Percentiles rank a stretch among this genome's conserved stretches.
phyloP scores from a whole-genome alignment of 2,888 invertebrate species.

The Physocephala rufipes region DNA sequence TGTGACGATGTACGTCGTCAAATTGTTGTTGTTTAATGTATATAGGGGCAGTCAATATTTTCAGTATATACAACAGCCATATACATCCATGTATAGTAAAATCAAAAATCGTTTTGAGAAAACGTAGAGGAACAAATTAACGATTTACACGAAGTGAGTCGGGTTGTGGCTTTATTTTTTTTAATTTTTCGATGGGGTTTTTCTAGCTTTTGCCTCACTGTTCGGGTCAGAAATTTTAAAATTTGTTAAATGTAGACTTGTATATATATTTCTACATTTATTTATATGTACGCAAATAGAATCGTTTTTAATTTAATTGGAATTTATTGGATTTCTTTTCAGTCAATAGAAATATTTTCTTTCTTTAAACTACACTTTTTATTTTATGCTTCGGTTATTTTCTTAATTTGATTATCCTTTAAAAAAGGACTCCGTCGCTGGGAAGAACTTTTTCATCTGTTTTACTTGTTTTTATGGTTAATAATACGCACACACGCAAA shows the following conservation, averaged over 20 bases:
- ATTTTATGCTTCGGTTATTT: not conserved
- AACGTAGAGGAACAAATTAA: not conserved
- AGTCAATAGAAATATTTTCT: not conserved
- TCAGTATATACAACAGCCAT: slow-evolving; percentile 37
- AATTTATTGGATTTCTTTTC: not conserved
- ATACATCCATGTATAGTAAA: slow-evolving; percentile 36
- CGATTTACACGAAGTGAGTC: slow-evolving; percentile 18
- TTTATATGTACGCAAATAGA: not conserved
- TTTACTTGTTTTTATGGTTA: not conserved
- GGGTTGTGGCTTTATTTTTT: slow-evolving; percentile 28
- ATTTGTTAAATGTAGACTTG: slow-evolving; percentile 3
- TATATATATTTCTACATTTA: not conserved
- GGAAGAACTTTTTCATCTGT: no score
- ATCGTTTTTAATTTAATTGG: not conserved
- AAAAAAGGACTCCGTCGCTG: no score
- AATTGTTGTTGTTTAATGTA: slow-evolving; percentile 24
- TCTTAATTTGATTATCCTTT: not conserved
- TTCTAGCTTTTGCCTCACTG: slow-evolving; percentile 14
- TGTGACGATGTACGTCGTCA: slow-evolving; percentile 31
- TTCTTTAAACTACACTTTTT: slow-evolving; percentile 1
- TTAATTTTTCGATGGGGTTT: slow-evolving; percentile 7
- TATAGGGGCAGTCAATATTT: slow-evolving; percentile 41
- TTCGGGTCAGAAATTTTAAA: slow-evolving; percentile 7
- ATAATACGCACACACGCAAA: not conserved
- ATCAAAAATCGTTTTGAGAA: slow-evolving; percentile 36